Evolutionary conservation across 2,888 invertebrate genomes (phyloP).

Genomic region (Ligdia adustata): DNA sequence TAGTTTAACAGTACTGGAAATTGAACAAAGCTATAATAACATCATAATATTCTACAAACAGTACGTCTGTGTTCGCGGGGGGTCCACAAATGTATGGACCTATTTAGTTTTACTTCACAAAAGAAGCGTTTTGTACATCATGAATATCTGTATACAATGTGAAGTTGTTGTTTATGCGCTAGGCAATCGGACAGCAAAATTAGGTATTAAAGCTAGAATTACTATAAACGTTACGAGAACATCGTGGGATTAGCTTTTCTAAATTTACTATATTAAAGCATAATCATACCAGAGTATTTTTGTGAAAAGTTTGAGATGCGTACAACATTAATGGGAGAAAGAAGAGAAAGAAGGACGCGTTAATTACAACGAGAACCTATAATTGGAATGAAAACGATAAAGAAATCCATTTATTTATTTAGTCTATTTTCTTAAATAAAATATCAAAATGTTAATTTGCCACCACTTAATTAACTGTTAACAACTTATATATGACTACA

Average conservation of each 20-base stretch:
- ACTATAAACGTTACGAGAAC: neutral
- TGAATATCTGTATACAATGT: conserved; percentile 12
- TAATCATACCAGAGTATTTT: too few relatives aligned
- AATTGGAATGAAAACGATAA: too few relatives aligned
- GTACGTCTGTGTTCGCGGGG: conserved; percentile 32
- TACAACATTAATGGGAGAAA: too few relatives aligned
- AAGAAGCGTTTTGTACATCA: conserved; percentile 29
- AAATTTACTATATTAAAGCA: too few relatives aligned
- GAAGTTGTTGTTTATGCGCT: conserved; percentile 15
- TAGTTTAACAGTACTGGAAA: conserved; percentile 23
- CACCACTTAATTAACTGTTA: too few relatives aligned
- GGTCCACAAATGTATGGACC: conserved; percentile 22
- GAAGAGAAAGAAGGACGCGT: too few relatives aligned
- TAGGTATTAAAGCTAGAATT: neutral
- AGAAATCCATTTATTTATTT: too few relatives aligned
- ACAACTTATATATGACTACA: neutral
- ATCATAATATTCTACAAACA: conserved; percentile 25
- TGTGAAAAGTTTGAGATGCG: too few relatives aligned
- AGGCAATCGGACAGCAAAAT: conserved; percentile 5
- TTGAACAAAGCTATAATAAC: conserved; percentile 29
- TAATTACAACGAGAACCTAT: too few relatives aligned
- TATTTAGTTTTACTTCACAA: conserved; percentile 32
- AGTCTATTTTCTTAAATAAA: too few relatives aligned
- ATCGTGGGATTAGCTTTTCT: too few relatives aligned
- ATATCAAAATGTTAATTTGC: too few relatives aligned